These are phyloP conservation scores for Rhaphigaster nebulosa DNA, from an alignment of 2,888 invertebrate species.

Conservation along the genomic window DNA sequence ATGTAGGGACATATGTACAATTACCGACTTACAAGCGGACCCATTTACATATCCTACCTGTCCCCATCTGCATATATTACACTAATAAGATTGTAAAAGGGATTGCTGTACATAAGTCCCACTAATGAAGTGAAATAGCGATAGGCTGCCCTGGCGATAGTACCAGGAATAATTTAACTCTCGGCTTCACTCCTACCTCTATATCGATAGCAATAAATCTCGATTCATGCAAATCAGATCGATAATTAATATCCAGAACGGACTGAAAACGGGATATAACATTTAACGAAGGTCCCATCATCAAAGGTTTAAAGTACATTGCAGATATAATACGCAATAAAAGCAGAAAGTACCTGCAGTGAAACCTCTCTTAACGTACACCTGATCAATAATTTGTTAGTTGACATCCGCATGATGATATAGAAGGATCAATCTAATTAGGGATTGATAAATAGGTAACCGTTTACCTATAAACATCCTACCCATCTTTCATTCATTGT, in stretches of 20 bases:
- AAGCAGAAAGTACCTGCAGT: no score
- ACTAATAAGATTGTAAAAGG: constrained; percentile 40
- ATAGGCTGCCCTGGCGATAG: background rate
- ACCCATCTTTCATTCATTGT: no score
- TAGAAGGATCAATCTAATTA: no score
- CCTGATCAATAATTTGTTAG: no score
- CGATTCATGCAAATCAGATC: constrained; percentile 22
- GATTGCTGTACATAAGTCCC: background rate
- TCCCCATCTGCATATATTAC: background rate
- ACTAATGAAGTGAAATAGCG: background rate
- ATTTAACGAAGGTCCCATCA: no score
- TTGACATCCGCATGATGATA: no score
- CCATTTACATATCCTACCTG: background rate
- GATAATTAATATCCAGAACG: background rate
- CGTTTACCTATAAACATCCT: no score
- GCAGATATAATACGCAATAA: no score
- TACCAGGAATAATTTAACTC: background rate
- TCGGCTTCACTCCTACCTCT: background rate
- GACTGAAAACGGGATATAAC: background rate
- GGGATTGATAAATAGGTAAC: no score
- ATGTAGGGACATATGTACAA: constrained; percentile 30
- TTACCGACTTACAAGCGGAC: background rate
- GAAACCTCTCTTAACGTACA: no score
- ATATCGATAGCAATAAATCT: constrained; percentile 5
- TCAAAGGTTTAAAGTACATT: no score